A percentile compares a stretch with the other conserved stretches of the same genome.
Conservation (phyloP, 2,888 invertebrate species). For the Trichopoda pennipes region DNA sequence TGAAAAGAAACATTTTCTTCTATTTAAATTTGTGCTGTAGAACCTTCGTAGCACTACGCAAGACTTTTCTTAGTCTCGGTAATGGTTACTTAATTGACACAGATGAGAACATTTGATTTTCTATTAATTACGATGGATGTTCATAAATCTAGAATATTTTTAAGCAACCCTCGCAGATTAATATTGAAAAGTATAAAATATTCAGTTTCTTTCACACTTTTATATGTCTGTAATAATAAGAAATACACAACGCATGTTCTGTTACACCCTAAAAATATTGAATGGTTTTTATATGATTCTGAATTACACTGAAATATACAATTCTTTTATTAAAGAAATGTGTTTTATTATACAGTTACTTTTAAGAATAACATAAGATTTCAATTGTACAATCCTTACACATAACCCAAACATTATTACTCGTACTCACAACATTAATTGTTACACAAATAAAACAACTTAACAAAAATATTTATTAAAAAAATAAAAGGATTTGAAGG, state of each 20-base stretch:
- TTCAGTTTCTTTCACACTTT: not conserved
- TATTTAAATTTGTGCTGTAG: no score
- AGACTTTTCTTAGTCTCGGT: no score
- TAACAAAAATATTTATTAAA: constrained; percentile 22
- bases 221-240: not conserved
- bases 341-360: constrained; percentile 27
- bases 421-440: constrained; percentile 17
- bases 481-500: constrained; percentile 14
- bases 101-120: no score
- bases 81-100: no score
- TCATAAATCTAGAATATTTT: no score
- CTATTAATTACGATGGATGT: no score
- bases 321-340: constrained; percentile 6
- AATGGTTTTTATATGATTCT: constrained; percentile 22
- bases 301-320: constrained; percentile 8
- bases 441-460: constrained; percentile 15
- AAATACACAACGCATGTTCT: not conserved
- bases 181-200: no score
- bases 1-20: no score
- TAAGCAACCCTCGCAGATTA: no score
- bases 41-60: no score
- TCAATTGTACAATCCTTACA: constrained; percentile 19
- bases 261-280: not conserved
- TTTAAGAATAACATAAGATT: not conserved
- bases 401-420: not conserved